phyloP scores from a whole-genome alignment of 2,113 vertebrate genomes.

The Syngnathoides biaculeatus region DNA sequence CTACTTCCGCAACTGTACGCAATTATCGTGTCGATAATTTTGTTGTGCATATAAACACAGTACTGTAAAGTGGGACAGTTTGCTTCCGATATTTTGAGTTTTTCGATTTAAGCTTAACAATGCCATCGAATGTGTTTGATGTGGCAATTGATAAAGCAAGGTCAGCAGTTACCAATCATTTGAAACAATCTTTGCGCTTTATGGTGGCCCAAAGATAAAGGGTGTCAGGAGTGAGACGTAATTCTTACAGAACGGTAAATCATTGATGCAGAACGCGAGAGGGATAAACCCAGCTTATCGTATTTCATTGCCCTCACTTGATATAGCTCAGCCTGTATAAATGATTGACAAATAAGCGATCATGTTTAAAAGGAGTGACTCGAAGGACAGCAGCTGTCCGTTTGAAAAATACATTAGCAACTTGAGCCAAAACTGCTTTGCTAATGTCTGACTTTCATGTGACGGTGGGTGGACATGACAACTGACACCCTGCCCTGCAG shows the following conservation, averaged over 20 bases:
- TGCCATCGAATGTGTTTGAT: too few species aligned
- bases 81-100: too few species aligned
- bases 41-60: too few species aligned
- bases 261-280: slow-evolving; percentile 25
- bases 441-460: slow-evolving; percentile 12
- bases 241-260: slow-evolving; percentile 28
- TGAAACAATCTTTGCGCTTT: slow-evolving; percentile 8
- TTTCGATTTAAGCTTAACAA: too few species aligned
- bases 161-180: neutral
- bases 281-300: slow-evolving; percentile 26
- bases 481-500: slow-evolving; percentile 24
- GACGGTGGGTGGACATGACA: slow-evolving; percentile 23
- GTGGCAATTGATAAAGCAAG: too few species aligned
- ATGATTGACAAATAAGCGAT: slow-evolving; percentile 48
- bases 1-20: neutral
- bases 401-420: slow-evolving; percentile 44
- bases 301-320: slow-evolving; percentile 37
- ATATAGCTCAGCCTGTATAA: slow-evolving; percentile 36
- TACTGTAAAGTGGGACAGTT: too few species aligned
- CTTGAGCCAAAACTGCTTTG: slow-evolving; percentile 26
- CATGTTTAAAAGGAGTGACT: slow-evolving; percentile 34
- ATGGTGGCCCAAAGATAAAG: neutral
- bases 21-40: neutral
- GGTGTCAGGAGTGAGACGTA: slow-evolving; percentile 20
- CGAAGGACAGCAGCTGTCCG: slow-evolving; percentile 38